Base-by-base conservation (phyloP, 2,797 vertebrate genomes). In the Hafferia zeledoni region DNA sequence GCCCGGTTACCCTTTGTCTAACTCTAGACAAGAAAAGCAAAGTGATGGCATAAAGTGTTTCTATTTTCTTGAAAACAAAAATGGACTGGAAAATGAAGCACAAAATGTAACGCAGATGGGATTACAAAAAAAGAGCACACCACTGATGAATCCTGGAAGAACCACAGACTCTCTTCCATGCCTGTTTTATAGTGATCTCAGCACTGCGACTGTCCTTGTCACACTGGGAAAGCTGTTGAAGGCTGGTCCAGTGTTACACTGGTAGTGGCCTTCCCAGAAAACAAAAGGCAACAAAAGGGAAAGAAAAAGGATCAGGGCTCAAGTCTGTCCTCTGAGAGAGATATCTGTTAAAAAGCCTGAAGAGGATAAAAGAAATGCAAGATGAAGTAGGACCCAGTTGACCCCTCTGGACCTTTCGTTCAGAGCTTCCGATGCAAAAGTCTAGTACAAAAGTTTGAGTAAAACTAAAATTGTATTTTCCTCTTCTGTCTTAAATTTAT, bases 61-160 rank as follows among this genome's bases (percentile, higher is more conserved):
- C 35, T 80, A 35, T 59, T 90, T 89, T 68, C 43, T 52, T 65
- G 50, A 79, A 76, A 85, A 92, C 64, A 89, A 95, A 93, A 90
- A 31, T 14, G 4, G 67, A 63, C 14, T 68, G n/a, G 43, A 83
- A 94, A 92, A 94, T 27, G 35, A 91, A 37, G 61, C 70, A 76
- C 37, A 52, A 93, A 96, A 95, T 74, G 46, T 37, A 91, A 87
- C 10, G 5, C 87, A 95, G 93, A 87, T 79, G 61, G 60, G 74
- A 87, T 64, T 80, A 57, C 2, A 46, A 50, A 70, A 49, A 52
- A 46, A 46, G 17, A 27, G 5, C 28, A 59, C 24, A 37, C 23
- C 14, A 35, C 13, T 1, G 5, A 22, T 17, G 46, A 79, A 70
- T 46, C 69, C 31, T 31, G 31, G 55, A 83, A 88, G 60, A 82